phyloP scores from a whole-genome alignment of 2,113 vertebrate species.

The Hyla sarda region DNA sequence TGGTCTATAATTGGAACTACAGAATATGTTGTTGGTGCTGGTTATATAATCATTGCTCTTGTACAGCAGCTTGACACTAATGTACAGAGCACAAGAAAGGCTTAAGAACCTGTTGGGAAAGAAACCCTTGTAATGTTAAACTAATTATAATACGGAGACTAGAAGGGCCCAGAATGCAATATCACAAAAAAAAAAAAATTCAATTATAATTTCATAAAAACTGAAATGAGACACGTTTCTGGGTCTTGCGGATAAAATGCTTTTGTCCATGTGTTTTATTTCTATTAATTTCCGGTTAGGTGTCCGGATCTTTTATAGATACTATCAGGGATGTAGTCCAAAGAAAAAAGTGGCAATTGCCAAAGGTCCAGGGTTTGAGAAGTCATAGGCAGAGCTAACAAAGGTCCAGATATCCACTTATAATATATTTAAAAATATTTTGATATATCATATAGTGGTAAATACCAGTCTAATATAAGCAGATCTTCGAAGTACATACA shows the following conservation, averaged over 20 bases:
- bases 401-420: too few relatives aligned
- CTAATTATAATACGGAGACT: neutral
- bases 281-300: neutral
- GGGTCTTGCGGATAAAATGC: neutral
- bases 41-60: neutral
- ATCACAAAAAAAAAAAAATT: neutral
- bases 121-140: neutral
- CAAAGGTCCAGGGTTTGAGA: too few relatives aligned
- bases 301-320: neutral
- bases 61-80: neutral
- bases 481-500: too few relatives aligned
- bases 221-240: neutral
- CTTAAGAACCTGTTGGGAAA: neutral
- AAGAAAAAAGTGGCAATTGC: too few relatives aligned
- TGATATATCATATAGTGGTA: too few relatives aligned
- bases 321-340: neutral
- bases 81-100: constrained; percentile 6
- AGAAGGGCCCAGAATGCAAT: neutral
- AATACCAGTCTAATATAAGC: too few relatives aligned
- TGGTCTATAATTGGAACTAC: neutral
- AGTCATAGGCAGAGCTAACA: too few relatives aligned
- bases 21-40: neutral
- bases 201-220: neutral
- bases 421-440: too few relatives aligned
- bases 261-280: neutral